Evolutionary conservation across 2,797 vertebrate genomes (phyloP), one percentile per base, ranked within the genome.

Genomic region (Gymnoscopelus microlampas): DNA sequence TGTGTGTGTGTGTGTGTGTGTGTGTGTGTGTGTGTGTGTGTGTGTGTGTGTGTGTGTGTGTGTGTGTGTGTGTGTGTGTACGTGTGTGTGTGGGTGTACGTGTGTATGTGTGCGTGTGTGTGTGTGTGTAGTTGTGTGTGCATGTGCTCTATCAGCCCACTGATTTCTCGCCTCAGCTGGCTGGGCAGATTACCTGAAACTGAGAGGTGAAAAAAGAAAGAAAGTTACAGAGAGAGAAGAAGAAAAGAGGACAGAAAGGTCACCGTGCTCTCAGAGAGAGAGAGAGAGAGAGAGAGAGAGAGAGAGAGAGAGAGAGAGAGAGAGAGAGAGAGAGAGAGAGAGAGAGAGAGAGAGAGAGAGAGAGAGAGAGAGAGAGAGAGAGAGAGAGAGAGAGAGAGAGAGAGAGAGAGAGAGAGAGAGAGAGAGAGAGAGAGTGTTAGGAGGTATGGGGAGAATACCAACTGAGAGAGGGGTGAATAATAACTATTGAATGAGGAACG

Each of bases 111-210:
- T 5, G 32, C 2, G 32, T 5, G 32, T 5, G 35, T 39, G 35
- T 39, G 35, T 8, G 35, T 39, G 35, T 39, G 35, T 39, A 29
- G 26, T 29, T 29, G 7, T 8, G 7, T 39, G 35, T 8, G 35
- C 35, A 5, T 39, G 35, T 39, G 35, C 35, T 39, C 7, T 39
- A 39, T 39, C 44, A 73, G 68, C 53, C 9, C 8, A 79, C 66
- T 69, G 72, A 81, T 83, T 82, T 87, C 75, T 81, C 9, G 63
- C 74, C 76, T 77, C 72, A 72, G 66, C 66, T 74, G 71, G 63
- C 71, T 74, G 63, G 56, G 80, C 71, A 82, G 77, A 83, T 87
- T 81, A 86, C 81, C 85, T 87, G 83, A 82, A 79, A 85, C 68
- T 53, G 59, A 76, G 67, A 66, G 71, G 47, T 39, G 58, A 23